Conservation (phyloP, 2,113 vertebrate species). For the Oncorhynchus keta region DNA sequence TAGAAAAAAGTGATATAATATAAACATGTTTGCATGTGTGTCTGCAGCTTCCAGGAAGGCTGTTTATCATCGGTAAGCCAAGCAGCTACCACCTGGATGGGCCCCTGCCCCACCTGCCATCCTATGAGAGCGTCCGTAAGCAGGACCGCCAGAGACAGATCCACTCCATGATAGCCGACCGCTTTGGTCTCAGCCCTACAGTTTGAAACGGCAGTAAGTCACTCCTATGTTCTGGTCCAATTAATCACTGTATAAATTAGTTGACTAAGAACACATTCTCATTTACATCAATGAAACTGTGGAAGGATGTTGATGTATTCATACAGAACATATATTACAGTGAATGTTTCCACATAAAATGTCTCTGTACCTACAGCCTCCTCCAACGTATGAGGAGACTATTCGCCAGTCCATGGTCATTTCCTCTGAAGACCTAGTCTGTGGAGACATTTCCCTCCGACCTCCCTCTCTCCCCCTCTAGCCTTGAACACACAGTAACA, state of each 20-base stretch:
- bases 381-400: slow-evolving; percentile 72
- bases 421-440: slow-evolving; percentile 16
- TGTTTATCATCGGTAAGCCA: slow-evolving; percentile 61
- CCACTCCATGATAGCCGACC: slow-evolving; percentile 59
- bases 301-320: not conserved
- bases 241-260: too few relatives aligned
- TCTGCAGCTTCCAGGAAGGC: slow-evolving; percentile 38
- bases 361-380: slow-evolving; percentile 49
- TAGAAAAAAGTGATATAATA: too few relatives aligned
- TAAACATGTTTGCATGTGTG: not conserved
- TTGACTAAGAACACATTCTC: too few relatives aligned
- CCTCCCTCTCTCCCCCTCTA: slow-evolving; percentile 1
- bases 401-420: slow-evolving; percentile 51
- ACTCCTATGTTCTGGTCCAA: not conserved
- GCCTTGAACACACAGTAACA: not conserved
- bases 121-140: slow-evolving; percentile 66
- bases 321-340: not conserved
- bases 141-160: slow-evolving; percentile 68
- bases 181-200: slow-evolving; percentile 58
- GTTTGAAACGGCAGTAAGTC: slow-evolving; percentile 60
- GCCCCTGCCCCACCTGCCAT: slow-evolving; percentile 55
- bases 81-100: slow-evolving; percentile 62
- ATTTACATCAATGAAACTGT: not conserved
- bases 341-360: not conserved
- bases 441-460: slow-evolving; percentile 19